phyloP scores from a whole-genome alignment of 1,140 invertebrate species.

The Parasteatoda tepidariorum region DNA sequence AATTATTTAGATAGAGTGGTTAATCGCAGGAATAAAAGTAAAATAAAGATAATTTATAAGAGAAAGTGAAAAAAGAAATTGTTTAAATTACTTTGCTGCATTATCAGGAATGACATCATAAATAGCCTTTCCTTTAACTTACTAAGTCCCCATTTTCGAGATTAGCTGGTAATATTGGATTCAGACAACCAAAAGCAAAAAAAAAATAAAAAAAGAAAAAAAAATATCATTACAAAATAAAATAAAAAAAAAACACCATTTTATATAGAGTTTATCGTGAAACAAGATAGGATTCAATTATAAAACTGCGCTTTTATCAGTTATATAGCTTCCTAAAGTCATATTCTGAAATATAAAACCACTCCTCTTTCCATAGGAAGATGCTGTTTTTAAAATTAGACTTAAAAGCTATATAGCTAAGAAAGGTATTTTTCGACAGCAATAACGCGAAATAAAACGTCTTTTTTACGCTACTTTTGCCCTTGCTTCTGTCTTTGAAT shows the following conservation, averaged over 20 bases:
- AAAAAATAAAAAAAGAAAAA: slow-evolving; percentile 6
- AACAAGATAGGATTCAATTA: slow-evolving; percentile 41
- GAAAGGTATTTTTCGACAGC: slow-evolving; percentile 8
- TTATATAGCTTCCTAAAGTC: slow-evolving; percentile 47
- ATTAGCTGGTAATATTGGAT: no score
- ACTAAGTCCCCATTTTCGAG: no score
- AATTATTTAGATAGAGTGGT: no score
- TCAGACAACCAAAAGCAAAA: no score
- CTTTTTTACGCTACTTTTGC: neutral
- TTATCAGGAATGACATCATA: no score
- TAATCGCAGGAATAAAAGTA: no score
- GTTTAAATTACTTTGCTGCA: no score
- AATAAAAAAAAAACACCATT: neutral
- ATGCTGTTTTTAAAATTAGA: slow-evolving; percentile 1
- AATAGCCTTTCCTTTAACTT: no score
- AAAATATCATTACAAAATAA: neutral
- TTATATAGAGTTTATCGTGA: neutral
- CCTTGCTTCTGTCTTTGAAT: neutral
- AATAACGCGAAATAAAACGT: neutral
- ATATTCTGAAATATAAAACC: slow-evolving; percentile 36
- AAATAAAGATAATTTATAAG: no score
- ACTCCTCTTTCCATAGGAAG: neutral
- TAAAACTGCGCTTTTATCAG: slow-evolving; percentile 31
- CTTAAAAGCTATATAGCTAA: slow-evolving; percentile 14
- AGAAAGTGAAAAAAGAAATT: no score